Conservation (phyloP, 2,113 vertebrate species). For the Scortum barcoo region DNA sequence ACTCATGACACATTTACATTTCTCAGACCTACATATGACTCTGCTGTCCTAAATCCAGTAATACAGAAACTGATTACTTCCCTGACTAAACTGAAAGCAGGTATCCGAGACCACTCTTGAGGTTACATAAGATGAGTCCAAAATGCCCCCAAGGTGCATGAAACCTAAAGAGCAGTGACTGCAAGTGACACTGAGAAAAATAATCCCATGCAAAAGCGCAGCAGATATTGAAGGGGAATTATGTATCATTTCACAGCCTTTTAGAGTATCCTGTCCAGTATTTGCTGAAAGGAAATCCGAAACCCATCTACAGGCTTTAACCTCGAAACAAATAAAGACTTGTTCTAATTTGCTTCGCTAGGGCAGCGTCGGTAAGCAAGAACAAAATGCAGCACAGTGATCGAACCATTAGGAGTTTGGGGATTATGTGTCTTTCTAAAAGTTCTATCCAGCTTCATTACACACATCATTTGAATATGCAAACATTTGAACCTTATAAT, state of each 20-base stretch:
- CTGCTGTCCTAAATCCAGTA: not conserved
- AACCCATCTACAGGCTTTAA: not conserved
- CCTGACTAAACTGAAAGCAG: not conserved
- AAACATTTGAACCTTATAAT: not conserved
- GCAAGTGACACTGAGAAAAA: not conserved
- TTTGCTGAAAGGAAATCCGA: not conserved
- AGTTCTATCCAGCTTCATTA: not conserved
- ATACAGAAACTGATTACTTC: not conserved
- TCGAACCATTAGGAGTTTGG: not conserved
- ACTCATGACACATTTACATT: not conserved
- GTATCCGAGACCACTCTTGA: not conserved
- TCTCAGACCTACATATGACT: not conserved
- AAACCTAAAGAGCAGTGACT: not conserved
- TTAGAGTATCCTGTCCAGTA: not conserved
- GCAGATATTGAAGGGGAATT: not conserved
- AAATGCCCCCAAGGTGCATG: not conserved
- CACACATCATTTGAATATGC: not conserved
- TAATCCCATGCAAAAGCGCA: not conserved
- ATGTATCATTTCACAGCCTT: not conserved
- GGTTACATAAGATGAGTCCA: not conserved
- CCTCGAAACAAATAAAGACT: not conserved
- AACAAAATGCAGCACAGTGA: not conserved
- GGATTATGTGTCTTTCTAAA: too few relatives aligned
- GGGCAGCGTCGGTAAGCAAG: not conserved
- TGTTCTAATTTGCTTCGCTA: not conserved